Evolutionary conservation across 2,113 vertebrate species (phyloP).

Genomic region (Lepus europaeus): DNA sequence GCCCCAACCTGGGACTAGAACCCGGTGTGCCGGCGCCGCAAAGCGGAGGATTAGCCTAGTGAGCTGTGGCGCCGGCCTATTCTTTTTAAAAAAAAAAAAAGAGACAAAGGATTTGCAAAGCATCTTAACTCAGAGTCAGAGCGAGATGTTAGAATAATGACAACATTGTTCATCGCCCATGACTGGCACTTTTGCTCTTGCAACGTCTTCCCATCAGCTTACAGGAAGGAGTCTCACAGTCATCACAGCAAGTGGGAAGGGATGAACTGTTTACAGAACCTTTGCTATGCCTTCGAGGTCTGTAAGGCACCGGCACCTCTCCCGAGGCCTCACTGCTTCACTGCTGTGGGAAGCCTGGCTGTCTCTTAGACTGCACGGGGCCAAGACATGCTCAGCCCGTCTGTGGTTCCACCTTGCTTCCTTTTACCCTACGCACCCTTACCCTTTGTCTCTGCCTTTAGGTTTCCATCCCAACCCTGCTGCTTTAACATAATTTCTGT

Average conservation of each 20-base stretch:
- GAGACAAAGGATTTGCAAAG: slow-evolving; percentile 31
- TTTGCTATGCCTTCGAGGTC: not conserved
- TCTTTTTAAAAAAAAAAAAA: too few species aligned
- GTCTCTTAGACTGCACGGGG: not conserved
- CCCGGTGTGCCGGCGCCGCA: too few species aligned
- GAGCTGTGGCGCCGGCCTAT: too few species aligned
- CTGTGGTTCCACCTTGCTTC: not conserved
- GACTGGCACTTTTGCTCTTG: slow-evolving; percentile 28
- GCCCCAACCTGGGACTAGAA: too few species aligned
- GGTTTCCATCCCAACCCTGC: not conserved
- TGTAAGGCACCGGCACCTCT: too few species aligned
- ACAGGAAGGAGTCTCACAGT: not conserved
- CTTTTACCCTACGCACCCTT: not conserved
- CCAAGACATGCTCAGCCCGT: not conserved
- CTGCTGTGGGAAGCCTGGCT: not conserved
- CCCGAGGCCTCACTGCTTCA: not conserved
- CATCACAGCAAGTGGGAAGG: not conserved
- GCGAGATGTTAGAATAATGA: slow-evolving; percentile 36
- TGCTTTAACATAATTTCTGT: not conserved
- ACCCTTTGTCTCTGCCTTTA: not conserved
- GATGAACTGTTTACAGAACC: not conserved
- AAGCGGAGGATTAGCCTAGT: too few species aligned
- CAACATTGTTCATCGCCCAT: not conserved
- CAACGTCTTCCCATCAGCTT: not conserved
- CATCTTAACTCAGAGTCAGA: slow-evolving; percentile 32